Conservation (phyloP, 2,113 vertebrate species). For the Acinonyx jubatus region DNA sequence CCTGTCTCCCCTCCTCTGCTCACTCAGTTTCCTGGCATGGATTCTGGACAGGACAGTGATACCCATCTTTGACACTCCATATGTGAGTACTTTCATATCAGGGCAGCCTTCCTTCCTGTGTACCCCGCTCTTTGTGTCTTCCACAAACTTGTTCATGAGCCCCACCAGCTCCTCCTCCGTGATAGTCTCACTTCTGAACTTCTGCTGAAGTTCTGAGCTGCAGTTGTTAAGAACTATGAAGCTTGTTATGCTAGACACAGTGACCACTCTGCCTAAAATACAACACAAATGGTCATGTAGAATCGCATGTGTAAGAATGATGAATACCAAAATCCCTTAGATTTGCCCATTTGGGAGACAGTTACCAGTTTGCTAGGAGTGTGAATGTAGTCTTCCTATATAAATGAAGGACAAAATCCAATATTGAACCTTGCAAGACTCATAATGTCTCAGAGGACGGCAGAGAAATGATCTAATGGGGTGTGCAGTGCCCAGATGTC, state of each 20-base stretch:
- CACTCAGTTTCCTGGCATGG: background rate
- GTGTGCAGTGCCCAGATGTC: background rate
- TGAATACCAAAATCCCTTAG: background rate
- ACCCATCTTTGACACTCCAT: constrained; percentile 92
- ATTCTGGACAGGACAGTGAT: constrained; percentile 93
- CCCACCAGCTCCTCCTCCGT: constrained; percentile 90
- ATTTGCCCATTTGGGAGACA: background rate
- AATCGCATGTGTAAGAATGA: background rate
- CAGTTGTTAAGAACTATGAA: constrained; percentile 82
- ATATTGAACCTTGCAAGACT: background rate
- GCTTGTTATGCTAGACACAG: constrained; percentile 88
- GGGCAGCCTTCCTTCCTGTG: constrained; percentile 91
- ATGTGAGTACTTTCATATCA: constrained; percentile 78
- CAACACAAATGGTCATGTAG: background rate
- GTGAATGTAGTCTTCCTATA: background rate
- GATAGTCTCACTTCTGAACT: constrained; percentile 91
- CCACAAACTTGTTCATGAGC: constrained; percentile 91
- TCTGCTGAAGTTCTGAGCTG: constrained; percentile 88
- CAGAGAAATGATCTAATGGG: background rate
- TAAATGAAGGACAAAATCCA: background rate
- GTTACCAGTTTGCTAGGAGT: background rate
- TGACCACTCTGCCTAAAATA: constrained; percentile 89
- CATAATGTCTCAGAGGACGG: background rate
- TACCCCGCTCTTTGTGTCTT: constrained; percentile 83
- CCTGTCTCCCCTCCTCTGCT: too few relatives aligned